Evolutionary conservation across 1,140 invertebrate genomes (phyloP).

Genomic region (Ceratitis capitata): DNA sequence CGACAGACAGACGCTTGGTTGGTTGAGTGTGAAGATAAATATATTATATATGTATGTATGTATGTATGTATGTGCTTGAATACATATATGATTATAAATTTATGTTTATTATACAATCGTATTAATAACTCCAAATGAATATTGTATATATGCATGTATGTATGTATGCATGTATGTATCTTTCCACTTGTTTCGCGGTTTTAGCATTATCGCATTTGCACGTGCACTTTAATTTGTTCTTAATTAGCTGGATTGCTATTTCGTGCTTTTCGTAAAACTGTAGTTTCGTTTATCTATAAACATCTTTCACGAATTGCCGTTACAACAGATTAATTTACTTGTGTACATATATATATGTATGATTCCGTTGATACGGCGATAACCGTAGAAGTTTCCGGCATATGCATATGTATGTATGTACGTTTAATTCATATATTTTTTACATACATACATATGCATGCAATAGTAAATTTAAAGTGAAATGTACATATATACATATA

Average conservation of each 20-base stretch:
- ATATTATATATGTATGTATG: not conserved
- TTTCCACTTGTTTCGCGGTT: not conserved
- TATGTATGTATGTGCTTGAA: not conserved
- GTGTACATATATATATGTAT: too few relatives aligned
- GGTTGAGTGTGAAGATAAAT: not conserved
- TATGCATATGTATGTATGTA: too few relatives aligned
- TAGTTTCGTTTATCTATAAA: not conserved
- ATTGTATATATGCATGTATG: not conserved
- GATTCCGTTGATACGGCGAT: not conserved
- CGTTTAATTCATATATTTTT: too few relatives aligned
- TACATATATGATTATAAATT: not conserved
- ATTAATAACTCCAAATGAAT: too few relatives aligned
- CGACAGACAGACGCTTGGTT: too few relatives aligned
- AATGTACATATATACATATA: too few relatives aligned
- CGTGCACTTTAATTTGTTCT: slow-evolving; percentile 1
- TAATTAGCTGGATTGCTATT: not conserved
- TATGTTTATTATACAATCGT: too few relatives aligned
- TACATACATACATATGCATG: too few relatives aligned
- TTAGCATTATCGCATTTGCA: not conserved
- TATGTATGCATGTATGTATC: not conserved
- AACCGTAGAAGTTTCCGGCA: not conserved
- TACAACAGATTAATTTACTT: not conserved
- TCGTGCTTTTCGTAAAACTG: not conserved
- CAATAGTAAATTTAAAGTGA: too few relatives aligned
- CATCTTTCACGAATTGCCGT: slow-evolving; percentile 8